These are phyloP conservation scores for Zygogramma bicolorata DNA, from an alignment of 2,888 invertebrate species.

Conservation along the genomic window DNA sequence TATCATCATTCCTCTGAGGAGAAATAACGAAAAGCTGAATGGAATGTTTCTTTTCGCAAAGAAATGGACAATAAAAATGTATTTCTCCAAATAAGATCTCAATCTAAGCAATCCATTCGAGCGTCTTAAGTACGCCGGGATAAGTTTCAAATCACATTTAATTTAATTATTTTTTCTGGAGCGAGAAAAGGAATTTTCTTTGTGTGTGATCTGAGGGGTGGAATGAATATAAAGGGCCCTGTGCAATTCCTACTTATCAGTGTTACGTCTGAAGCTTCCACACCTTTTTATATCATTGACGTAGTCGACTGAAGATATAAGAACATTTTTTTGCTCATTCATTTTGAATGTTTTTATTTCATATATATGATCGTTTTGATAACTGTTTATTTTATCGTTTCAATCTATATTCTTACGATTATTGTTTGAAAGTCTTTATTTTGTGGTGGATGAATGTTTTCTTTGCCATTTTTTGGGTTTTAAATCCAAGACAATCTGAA, in stretches of 20 bases:
- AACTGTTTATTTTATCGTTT: too few relatives aligned
- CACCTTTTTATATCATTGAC: neutral
- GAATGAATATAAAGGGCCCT: neutral
- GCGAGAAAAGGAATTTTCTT: neutral
- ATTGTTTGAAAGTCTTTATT: too few relatives aligned
- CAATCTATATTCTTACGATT: too few relatives aligned
- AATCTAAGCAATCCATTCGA: neutral
- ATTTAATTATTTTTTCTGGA: conserved; percentile 6
- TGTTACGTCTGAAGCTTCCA: neutral
- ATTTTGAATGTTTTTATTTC: too few relatives aligned
- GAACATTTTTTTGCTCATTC: too few relatives aligned
- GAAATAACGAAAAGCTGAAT: neutral
- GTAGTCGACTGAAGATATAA: too few relatives aligned
- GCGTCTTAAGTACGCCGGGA: neutral
- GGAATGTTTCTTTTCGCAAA: neutral
- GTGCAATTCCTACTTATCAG: neutral
- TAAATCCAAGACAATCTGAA: too few relatives aligned
- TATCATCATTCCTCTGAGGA: neutral
- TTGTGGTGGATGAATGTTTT: too few relatives aligned
- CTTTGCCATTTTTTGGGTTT: too few relatives aligned
- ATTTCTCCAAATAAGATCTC: neutral
- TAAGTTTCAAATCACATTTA: neutral
- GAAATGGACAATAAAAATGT: neutral
- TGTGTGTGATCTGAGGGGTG: conserved; percentile 5
- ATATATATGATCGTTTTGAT: too few relatives aligned